Evolutionary conservation across 2,888 invertebrate genomes (phyloP).

Genomic region (Leptopilina syphax): DNA sequence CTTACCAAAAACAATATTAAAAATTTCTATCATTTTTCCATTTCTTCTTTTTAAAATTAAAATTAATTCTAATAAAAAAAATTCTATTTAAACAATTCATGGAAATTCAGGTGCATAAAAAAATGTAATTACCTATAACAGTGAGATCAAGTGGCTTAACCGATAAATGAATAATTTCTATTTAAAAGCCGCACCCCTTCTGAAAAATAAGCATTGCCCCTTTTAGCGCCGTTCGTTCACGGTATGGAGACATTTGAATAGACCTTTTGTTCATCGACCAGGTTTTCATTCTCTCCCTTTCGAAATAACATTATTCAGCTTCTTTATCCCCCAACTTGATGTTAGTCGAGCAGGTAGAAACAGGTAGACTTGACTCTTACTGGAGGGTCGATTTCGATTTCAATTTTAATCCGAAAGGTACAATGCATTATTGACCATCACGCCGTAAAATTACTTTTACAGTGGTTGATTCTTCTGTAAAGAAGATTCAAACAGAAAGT

Average conservation of each 20-base stretch:
- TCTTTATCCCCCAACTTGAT: neutral
- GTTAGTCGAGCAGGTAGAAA: slow-evolving; percentile 9
- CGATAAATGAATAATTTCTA: neutral
- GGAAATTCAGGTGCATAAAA: too few relatives aligned
- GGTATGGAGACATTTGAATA: slow-evolving; percentile 14
- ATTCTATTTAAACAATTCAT: too few relatives aligned
- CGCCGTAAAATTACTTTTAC: slow-evolving; percentile 24
- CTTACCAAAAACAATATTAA: too few relatives aligned
- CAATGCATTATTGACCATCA: slow-evolving; percentile 20
- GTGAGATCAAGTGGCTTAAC: neutral
- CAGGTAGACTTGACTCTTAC: slow-evolving; percentile 25
- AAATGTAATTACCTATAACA: too few relatives aligned
- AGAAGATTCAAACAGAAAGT: slow-evolving; percentile 17
- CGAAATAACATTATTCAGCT: slow-evolving; percentile 23
- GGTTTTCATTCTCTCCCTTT: slow-evolving; percentile 6
- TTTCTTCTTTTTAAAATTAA: neutral
- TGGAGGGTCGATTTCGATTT: slow-evolving; percentile 38
- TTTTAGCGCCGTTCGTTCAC: neutral
- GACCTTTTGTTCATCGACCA: slow-evolving; percentile 14
- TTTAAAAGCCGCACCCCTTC: neutral
- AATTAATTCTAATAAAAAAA: slow-evolving; percentile 2
- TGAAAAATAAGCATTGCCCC: neutral
- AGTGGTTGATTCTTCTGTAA: slow-evolving; percentile 16
- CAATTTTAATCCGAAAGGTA: slow-evolving; percentile 27
- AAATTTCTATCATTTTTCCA: too few relatives aligned